Evolutionary conservation across 2,797 vertebrate genomes (phyloP).

Genomic region (Channallabes apus): DNA sequence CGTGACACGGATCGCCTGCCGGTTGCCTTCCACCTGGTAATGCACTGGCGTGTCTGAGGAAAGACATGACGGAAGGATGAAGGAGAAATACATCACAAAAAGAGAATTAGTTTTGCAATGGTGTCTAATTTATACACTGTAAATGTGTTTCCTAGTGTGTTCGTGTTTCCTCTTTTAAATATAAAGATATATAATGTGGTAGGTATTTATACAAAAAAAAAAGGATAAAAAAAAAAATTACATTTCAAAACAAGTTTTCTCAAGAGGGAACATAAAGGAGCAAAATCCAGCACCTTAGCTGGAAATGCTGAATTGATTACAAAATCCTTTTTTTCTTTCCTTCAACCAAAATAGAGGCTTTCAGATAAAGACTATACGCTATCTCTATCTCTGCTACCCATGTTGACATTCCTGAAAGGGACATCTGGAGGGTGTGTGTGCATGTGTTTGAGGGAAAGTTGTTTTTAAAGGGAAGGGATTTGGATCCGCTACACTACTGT

Average conservation of each 20-base stretch:
- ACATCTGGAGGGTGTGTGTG: constrained; percentile 53
- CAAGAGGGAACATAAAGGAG: constrained; percentile 18
- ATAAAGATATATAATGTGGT: background rate
- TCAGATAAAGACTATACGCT: constrained; percentile 62
- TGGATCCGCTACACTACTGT: constrained; percentile 30
- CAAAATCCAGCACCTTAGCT: constrained; percentile 40
- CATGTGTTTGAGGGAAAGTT: constrained; percentile 23
- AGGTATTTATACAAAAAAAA: background rate
- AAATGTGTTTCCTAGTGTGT: background rate
- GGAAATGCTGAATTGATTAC: constrained; percentile 50
- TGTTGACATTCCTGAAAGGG: constrained; percentile 61
- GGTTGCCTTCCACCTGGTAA: constrained; percentile 93
- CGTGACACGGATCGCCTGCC: constrained; percentile 89
- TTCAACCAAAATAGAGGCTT: constrained; percentile 56
- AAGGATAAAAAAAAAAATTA: background rate
- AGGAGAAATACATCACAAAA: constrained; percentile 50
- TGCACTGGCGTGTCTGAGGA: constrained; percentile 85
- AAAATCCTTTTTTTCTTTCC: constrained; percentile 53
- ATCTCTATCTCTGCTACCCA: constrained; percentile 66
- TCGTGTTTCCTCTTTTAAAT: background rate
- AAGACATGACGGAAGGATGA: constrained; percentile 51
- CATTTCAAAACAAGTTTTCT: constrained; percentile 15
- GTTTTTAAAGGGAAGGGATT: constrained; percentile 36
- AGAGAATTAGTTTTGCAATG: background rate
- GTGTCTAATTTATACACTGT: background rate